Evolutionary conservation across 2,888 invertebrate genomes (phyloP).

Genomic region (Miltochrista miniata): DNA sequence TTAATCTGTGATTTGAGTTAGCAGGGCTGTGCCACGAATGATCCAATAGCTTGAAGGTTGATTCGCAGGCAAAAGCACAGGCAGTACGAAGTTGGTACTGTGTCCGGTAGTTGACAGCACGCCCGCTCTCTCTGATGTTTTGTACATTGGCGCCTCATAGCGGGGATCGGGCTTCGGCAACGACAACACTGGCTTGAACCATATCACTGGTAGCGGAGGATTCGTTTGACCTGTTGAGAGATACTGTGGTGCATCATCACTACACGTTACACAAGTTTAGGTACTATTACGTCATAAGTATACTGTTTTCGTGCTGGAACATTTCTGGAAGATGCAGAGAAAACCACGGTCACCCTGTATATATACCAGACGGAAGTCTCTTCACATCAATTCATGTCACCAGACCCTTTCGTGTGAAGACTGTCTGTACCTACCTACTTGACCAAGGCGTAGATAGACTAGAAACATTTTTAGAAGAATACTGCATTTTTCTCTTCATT

Average conservation of each 20-base stretch:
- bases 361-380: no score
- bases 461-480: no score
- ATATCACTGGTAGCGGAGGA: constrained; percentile 86
- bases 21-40: constrained; percentile 92
- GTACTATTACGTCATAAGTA: no score
- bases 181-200: constrained; percentile 86
- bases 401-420: no score
- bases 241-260: constrained; percentile 19
- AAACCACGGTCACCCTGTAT: no score
- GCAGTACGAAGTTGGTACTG: constrained; percentile 95
- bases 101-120: constrained; percentile 95
- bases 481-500: no score
- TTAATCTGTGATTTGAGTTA: constrained; percentile 91
- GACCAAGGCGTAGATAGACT: no score
- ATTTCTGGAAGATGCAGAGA: no score
- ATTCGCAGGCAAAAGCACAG: constrained; percentile 87
- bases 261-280: no score
- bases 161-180: constrained; percentile 84
- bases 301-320: no score
- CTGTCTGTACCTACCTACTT: no score
- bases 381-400: no score
- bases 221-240: constrained; percentile 88
- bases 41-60: constrained; percentile 92
- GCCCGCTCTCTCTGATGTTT: constrained; percentile 94
- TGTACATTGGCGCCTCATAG: constrained; percentile 92